phyloP scores from a whole-genome alignment of 1,140 invertebrate species.

The Hypothenemus hampei region DNA sequence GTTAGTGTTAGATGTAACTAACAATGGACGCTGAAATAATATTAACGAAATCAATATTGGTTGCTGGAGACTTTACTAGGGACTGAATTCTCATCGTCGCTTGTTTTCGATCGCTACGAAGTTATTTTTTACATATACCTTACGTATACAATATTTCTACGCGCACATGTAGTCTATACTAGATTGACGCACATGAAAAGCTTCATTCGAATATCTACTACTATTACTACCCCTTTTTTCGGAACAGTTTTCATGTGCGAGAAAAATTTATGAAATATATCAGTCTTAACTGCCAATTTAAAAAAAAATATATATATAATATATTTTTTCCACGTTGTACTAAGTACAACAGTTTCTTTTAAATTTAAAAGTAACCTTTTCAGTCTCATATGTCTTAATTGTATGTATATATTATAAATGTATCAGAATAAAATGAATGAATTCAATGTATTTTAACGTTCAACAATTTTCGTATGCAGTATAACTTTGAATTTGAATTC shows the following conservation, averaged over 20 bases:
- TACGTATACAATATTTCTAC: not conserved
- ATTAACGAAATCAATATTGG: constrained; percentile 33
- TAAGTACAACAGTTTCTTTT: constrained; percentile 23
- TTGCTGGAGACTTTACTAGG: constrained; percentile 31
- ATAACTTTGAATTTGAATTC: constrained; percentile 23
- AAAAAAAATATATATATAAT: not conserved
- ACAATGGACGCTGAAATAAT: constrained; percentile 33
- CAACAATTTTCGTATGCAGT: constrained; percentile 38
- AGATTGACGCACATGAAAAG: not conserved
- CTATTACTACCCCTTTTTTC: too few species aligned
- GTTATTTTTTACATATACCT: not conserved
- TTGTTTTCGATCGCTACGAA: constrained; percentile 15
- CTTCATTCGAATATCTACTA: not conserved
- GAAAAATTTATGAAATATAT: too few species aligned
- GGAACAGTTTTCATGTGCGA: not conserved
- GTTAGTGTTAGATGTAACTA: constrained; percentile 45
- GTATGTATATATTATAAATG: constrained; percentile 39
- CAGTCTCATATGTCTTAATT: constrained; percentile 28
- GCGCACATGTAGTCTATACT: not conserved
- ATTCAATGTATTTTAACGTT: constrained; percentile 40
- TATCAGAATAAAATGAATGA: constrained; percentile 33
- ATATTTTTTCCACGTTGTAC: constrained; percentile 22
- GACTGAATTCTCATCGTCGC: constrained; percentile 38
- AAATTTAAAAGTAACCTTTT: constrained; percentile 23
- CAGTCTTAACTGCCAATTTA: constrained; percentile 4